Evolutionary conservation across 1,140 invertebrate genomes (phyloP).

Genomic region (Aphelenchoides besseyi): DNA sequence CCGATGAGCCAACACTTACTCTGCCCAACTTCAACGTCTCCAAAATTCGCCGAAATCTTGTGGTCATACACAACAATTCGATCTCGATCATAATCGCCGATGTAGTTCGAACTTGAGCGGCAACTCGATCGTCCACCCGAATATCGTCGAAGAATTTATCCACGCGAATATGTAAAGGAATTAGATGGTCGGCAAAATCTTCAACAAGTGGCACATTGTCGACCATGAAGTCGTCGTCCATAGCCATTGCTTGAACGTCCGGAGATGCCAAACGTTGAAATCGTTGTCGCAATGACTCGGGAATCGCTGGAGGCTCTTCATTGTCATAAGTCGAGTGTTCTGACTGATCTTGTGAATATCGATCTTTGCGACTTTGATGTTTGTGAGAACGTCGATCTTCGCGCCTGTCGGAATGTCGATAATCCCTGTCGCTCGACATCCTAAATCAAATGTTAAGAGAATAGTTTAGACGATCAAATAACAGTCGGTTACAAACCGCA

Average conservation of each 20-base stretch:
- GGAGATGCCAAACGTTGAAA: not conserved
- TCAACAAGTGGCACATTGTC: constrained; percentile 10
- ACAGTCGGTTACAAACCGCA: too few relatives aligned
- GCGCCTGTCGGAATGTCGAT: too few relatives aligned
- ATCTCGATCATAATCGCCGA: constrained; percentile 13
- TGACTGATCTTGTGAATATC: too few relatives aligned
- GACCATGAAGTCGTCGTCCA: not conserved
- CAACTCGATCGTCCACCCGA: not conserved
- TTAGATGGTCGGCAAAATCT: not conserved
- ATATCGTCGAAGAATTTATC: constrained; percentile 6
- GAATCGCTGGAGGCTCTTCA: not conserved
- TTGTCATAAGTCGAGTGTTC: not conserved
- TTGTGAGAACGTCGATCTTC: too few relatives aligned
- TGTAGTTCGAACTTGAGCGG: not conserved
- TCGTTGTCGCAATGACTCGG: not conserved
- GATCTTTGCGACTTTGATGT: too few relatives aligned
- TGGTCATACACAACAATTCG: constrained; percentile 3
- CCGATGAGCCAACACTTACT: not conserved
- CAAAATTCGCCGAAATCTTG: not conserved
- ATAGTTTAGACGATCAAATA: too few relatives aligned
- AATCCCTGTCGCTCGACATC: too few relatives aligned
- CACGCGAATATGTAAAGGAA: not conserved
- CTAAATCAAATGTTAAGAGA: too few relatives aligned
- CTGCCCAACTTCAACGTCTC: constrained; percentile 3
- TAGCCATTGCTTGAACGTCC: not conserved